Evolutionary conservation across 2,888 invertebrate species (phyloP), one percentile per base, ranked within the genome.

Genomic region (Teinopalpus imperialis): DNA sequence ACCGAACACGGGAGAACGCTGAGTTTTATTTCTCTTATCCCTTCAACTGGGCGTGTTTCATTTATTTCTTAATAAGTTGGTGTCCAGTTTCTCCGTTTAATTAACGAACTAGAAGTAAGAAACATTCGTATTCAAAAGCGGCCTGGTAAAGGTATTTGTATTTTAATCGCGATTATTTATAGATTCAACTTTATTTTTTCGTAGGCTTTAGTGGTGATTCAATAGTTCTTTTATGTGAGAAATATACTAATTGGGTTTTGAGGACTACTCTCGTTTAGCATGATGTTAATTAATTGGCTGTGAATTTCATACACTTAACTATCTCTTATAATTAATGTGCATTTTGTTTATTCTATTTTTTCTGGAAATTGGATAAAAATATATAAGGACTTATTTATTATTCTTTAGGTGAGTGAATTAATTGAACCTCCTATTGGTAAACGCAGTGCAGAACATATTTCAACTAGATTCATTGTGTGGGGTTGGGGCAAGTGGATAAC

Each of bases 31-130:
- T 59, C 54, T 44, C 52, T 61, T 66, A 57, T 52, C 63, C 26
- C 71, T 71, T 55, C 53, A 59, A 66, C 62, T 62, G 68, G 67
- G 69, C 67, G 63, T 73, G 68, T 74, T 78, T 72, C 71, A 78
- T 79, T 81, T 77, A 76, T 74, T 78, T 82, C 76, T 81, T 81
- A 80, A 80, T 80, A 81, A 75, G 74, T 66, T 63, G 61, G 66
- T 63, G 65, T 59, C 61, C 54, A 60, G 53, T 59, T 66, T 50
- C 57, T 60, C 61, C 61, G 69, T 76, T 81, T 82, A 82, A 85
- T 83, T 83, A 83, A 79, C 34, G 68, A 69, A 71, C 74, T 69
- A 74, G 69, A 50, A 55, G 66, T 72, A 61, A 59, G 48, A 36
- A 27, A 45, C 52, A 54, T 56, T 56, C 49, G 52, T 54, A 52